These are phyloP conservation scores for Brachionus manjavacas DNA, from an alignment of 1,140 invertebrate genomes.

Conservation along the genomic window DNA sequence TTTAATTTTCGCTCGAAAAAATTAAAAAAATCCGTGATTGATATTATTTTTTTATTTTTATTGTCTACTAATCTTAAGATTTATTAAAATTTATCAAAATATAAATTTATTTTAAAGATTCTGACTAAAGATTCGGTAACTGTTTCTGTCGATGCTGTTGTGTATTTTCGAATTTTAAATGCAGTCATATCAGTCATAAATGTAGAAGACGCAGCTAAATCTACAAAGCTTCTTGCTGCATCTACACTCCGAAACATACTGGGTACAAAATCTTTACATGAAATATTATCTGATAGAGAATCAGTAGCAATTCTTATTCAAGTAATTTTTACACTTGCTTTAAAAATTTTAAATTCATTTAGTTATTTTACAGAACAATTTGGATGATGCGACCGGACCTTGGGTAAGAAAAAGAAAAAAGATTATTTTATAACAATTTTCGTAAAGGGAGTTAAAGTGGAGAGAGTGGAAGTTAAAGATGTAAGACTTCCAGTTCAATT, in stretches of 20 bases:
- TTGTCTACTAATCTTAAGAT: too few species aligned
- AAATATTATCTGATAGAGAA: conserved; percentile 40
- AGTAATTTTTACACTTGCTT: not conserved
- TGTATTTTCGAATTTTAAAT: conserved; percentile 42
- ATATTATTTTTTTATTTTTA: too few species aligned
- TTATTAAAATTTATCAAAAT: too few species aligned
- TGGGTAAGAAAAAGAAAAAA: conserved; percentile 1
- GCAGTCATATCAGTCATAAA: conserved; percentile 36
- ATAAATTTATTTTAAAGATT: not conserved
- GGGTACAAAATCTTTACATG: conserved; percentile 40
- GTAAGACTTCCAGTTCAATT: conserved; percentile 48
- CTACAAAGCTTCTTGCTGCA: conserved; percentile 44
- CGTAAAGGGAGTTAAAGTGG: conserved; percentile 33
- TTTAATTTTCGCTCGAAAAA: too few species aligned
- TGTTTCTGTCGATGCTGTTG: conserved; percentile 40
- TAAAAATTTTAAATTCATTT: not conserved
- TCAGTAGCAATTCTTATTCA: conserved; percentile 36
- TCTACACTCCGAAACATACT: conserved; percentile 44
- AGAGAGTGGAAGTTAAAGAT: conserved; percentile 44
- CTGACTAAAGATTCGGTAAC: conserved; percentile 42
- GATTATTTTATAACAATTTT: not conserved
- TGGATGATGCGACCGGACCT: conserved; percentile 42
- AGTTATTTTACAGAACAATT: not conserved
- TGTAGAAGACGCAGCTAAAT: conserved; percentile 44
- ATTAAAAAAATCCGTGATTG: too few species aligned